Evolutionary conservation across 2,888 invertebrate species (phyloP).

Genomic region (Sclerodermus sp.): DNA sequence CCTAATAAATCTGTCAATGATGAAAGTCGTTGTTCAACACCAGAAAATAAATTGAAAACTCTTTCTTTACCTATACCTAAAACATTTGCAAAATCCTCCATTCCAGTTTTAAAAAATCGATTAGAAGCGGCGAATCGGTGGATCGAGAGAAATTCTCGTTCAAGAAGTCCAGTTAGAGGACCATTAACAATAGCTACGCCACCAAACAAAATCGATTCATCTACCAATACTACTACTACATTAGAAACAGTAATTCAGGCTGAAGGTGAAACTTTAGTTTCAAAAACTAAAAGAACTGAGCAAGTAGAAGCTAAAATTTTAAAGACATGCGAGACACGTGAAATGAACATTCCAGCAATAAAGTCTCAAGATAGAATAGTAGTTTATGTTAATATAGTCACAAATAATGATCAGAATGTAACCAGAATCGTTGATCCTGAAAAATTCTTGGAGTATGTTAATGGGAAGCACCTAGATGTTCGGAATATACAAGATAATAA

Average conservation of each 20-base stretch:
- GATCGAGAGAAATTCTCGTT: constrained; percentile 14
- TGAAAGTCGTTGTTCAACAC: background rate
- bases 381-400: constrained; percentile 38
- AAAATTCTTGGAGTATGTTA: constrained; percentile 32
- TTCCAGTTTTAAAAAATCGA: constrained; percentile 39
- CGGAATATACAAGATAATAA: constrained; percentile 14
- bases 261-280: background rate
- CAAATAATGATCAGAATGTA: constrained; percentile 27
- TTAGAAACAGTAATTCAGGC: background rate
- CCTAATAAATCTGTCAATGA: background rate
- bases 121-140: constrained; percentile 25
- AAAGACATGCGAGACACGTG: no score
- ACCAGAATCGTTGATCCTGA: constrained; percentile 32
- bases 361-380: constrained; percentile 25
- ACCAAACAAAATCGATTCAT: background rate
- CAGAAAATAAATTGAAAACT: background rate
- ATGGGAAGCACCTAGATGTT: constrained; percentile 23
- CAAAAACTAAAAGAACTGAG: no score
- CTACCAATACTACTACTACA: background rate
- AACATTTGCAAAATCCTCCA: constrained; percentile 37
- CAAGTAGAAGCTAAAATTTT: no score
- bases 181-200: constrained; percentile 31
- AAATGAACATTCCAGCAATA: no score
- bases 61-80: constrained; percentile 7
- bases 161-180: constrained; percentile 31